Percentiles rank a stretch among this genome's conserved stretches.
These are phyloP conservation scores for Eptesicus fuscus DNA, from an alignment of 2,113 vertebrate genomes.

Conservation along the genomic window DNA sequence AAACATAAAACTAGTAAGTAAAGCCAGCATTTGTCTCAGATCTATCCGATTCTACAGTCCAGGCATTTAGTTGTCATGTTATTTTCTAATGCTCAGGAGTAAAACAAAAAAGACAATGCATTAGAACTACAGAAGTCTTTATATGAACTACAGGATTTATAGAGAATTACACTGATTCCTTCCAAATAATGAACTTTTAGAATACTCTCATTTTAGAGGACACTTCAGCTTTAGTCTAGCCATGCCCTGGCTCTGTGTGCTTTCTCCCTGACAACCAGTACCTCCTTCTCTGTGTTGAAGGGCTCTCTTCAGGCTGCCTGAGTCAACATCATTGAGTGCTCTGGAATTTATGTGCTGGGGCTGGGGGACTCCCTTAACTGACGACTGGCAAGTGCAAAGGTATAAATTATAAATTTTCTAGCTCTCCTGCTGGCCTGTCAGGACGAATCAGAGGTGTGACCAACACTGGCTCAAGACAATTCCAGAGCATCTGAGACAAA, in stretches of 20 bases:
- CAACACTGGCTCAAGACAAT: background rate
- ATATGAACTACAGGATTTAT: background rate
- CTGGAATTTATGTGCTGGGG: background rate
- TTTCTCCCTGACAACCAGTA: background rate
- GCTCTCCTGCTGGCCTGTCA: background rate
- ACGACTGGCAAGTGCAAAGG: background rate
- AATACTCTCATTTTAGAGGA: background rate
- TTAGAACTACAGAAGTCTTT: background rate
- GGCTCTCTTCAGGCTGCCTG: background rate
- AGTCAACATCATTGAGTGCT: background rate
- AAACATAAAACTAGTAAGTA: background rate
- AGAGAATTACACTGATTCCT: background rate
- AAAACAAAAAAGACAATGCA: background rate
- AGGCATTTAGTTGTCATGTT: background rate
- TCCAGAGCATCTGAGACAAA: background rate
- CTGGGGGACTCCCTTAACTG: background rate
- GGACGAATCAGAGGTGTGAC: background rate
- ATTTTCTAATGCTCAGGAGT: background rate
- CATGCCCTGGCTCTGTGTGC: too few species aligned
- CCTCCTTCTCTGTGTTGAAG: background rate
- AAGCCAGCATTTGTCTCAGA: background rate
- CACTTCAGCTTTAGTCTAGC: background rate
- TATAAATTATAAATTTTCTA: too few species aligned
- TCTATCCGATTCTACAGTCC: background rate
- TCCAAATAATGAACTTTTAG: background rate